These are phyloP conservation scores for Oryzias sinensis DNA, from an alignment of 2,797 vertebrate genomes.

Conservation along the genomic window DNA sequence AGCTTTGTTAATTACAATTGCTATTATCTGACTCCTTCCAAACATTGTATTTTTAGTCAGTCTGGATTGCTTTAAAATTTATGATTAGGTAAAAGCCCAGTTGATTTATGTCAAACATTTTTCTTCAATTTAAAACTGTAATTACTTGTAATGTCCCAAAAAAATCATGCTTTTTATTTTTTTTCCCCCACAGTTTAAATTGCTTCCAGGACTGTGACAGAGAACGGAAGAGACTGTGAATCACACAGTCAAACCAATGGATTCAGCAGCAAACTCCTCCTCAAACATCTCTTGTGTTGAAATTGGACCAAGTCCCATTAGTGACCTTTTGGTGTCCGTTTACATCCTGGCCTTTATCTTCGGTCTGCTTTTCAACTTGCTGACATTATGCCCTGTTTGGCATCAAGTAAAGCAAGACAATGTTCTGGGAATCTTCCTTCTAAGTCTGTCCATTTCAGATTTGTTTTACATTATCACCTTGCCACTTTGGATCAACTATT, in stretches of 20 bases:
- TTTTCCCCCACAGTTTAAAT: slow-evolving; percentile 37
- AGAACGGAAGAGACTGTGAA: slow-evolving; percentile 32
- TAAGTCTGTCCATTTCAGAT: slow-evolving; percentile 77
- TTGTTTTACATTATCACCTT: slow-evolving; percentile 78
- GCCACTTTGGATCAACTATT: slow-evolving; percentile 83
- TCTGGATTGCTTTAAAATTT: too few relatives aligned
- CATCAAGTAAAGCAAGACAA: slow-evolving; percentile 73
- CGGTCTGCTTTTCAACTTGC: slow-evolving; percentile 72
- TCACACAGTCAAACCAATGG: accelerated
- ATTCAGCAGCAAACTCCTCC: not conserved
- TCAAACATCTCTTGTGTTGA: slow-evolving; percentile 35
- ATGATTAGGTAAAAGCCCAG: too few relatives aligned
- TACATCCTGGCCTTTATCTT: slow-evolving; percentile 77
- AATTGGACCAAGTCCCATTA: slow-evolving; percentile 31
- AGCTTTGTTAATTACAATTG: too few relatives aligned
- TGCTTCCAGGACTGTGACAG: slow-evolving; percentile 11
- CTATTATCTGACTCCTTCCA: too few relatives aligned
- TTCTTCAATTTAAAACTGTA: too few relatives aligned
- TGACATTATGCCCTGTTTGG: slow-evolving; percentile 76
- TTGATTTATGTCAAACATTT: too few relatives aligned
- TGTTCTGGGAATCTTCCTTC: slow-evolving; percentile 77
- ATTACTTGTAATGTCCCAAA: not conserved
- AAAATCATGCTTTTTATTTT: not conserved
- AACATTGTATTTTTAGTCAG: too few relatives aligned
- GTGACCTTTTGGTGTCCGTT: slow-evolving; percentile 70